Evolutionary conservation across 2,113 vertebrate genomes (phyloP).

Genomic region (Bettongia penicillata): DNA sequence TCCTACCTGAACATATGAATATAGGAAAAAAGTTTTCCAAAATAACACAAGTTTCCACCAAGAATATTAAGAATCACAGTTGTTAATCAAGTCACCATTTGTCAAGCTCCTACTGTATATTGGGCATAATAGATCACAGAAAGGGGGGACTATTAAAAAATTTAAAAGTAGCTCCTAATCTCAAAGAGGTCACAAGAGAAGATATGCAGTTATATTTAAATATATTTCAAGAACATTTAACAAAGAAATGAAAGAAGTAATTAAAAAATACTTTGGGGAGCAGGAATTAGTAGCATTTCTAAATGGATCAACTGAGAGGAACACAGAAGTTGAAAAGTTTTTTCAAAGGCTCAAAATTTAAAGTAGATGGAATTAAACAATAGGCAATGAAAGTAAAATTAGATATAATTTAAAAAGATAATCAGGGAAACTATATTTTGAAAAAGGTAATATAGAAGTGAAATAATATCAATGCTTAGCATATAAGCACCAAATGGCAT

Average conservation of each 20-base stretch:
- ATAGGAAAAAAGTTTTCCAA: conserved; percentile 30
- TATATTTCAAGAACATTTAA: conserved; percentile 16
- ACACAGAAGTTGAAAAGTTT: conserved; percentile 21
- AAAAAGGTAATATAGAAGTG: no score
- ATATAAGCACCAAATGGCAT: no score
- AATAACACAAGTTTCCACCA: conserved; percentile 10
- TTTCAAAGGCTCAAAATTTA: neutral
- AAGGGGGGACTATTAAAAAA: conserved; percentile 8
- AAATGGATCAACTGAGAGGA: neutral
- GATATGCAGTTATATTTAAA: conserved; percentile 26
- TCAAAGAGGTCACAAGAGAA: conserved; percentile 20
- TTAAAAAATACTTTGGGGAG: neutral
- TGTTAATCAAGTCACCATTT: neutral
- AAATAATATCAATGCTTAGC: no score
- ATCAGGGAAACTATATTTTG: no score
- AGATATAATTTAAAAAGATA: no score
- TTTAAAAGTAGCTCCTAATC: neutral
- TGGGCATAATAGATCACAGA: neutral
- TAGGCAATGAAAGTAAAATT: no score
- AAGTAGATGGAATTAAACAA: no score
- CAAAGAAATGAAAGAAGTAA: neutral
- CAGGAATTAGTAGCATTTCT: conserved; percentile 11
- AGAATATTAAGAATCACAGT: conserved; percentile 4
- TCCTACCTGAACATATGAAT: conserved; percentile 40
- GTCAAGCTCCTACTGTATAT: neutral